Conservation (phyloP, 2,113 vertebrate genomes). For the Lophochroa leadbeateri region DNA sequence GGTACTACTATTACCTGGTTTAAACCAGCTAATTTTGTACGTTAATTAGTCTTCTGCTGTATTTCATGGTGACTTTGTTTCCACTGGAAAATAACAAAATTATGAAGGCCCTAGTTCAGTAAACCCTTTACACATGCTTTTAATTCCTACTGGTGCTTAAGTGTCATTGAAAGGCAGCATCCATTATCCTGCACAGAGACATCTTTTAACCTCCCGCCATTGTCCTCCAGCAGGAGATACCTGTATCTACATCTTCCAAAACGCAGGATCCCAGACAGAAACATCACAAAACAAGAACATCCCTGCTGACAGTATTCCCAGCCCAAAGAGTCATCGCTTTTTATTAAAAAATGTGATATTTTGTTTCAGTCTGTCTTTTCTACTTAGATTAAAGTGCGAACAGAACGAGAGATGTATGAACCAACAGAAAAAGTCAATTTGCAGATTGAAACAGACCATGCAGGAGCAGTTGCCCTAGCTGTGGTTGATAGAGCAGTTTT, state of each 20-base stretch:
- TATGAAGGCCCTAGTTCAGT: not conserved
- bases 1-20: not conserved
- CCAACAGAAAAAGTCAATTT: not conserved
- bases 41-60: not conserved
- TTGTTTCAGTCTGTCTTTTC: not conserved
- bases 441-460: constrained; percentile 40
- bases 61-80: not conserved
- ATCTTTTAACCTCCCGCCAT: fast-evolving
- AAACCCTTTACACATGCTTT: not conserved
- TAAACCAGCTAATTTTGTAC: not conserved
- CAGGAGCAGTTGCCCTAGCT: constrained; percentile 73
- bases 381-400: constrained; percentile 56
- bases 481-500: constrained; percentile 83
- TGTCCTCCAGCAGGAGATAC: not conserved
- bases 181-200: not conserved
- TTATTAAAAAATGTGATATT: not conserved
- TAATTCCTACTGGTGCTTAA: not conserved
- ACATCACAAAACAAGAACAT: not conserved
- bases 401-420: not conserved
- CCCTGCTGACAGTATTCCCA: not conserved
- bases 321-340: not conserved
- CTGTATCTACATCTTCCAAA: not conserved
- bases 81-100: not conserved
- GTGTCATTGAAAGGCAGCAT: not conserved
- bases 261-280: fast-evolving